Evolutionary conservation across 1,140 invertebrate species (phyloP), one percentile per base, ranked within the genome.

Genomic region (Drosophila sechellia): DNA sequence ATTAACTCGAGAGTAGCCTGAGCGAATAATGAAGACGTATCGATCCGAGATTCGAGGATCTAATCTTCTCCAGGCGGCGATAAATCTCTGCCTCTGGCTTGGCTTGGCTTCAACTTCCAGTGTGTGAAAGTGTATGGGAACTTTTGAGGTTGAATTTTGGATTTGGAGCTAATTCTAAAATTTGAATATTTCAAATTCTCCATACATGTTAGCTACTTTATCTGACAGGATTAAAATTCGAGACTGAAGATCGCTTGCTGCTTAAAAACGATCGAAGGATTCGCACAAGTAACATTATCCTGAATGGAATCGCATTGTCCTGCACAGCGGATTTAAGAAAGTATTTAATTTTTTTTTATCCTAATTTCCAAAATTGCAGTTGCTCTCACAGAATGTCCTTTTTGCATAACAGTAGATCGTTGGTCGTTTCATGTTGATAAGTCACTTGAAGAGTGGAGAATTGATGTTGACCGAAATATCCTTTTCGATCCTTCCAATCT

Each of bases 1-100:
- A 49, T 52, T 66, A 66, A 53, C 22, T 76, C 72, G 27, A 76
- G 53, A 76, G 71, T 75, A 66, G 61, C 48, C 54, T 76, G 46
- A 68, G 53, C 54, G 37, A 13, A 15, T 35, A 40, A 3, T 5
- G n/a, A 46, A 35, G 40, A 50, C 1, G 27, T 11, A 4, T 34
- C 11, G n/a, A 11, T 22, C 6, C 12, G 0, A 0, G 13, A 17
- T 5, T 3, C 31, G 3, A 31, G 31, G 31, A 31, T 10, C 31
- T 12, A n/a, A 42, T 25, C 15, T 15, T 11, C 4, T 37, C 10
- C n/a, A 39, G 20, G 4, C 11, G 20, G 4, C 11, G 5, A 12
- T 4, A 37, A 61, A n/a, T 13, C 17, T 4, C n/a, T n/a, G 5
- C 13, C 5, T 48, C 46, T 48, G 3, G 20, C 12, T 46, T 48